A percentile compares a stretch with the other conserved stretches of the same genome.
Conservation (phyloP, 2,113 vertebrate genomes). For the Nipponia nippon region DNA sequence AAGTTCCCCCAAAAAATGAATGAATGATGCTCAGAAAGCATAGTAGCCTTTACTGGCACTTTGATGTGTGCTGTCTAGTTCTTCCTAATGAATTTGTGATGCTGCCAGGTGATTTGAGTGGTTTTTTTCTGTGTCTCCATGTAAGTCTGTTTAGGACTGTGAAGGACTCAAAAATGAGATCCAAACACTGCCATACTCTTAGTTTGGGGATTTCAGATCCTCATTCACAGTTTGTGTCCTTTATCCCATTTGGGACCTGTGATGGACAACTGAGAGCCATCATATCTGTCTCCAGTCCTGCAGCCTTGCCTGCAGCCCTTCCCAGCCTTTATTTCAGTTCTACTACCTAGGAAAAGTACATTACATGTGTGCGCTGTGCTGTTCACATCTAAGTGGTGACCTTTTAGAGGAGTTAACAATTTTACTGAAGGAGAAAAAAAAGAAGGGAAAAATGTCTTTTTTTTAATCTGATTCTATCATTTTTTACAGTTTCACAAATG, state of each 20-base stretch:
- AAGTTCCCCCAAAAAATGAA: neutral
- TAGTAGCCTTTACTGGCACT: neutral
- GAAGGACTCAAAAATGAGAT: neutral
- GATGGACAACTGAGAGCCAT: neutral
- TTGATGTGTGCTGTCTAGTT: neutral
- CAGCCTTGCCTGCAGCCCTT: neutral
- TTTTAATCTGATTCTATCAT: neutral
- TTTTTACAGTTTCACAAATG: neutral
- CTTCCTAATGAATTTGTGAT: neutral
- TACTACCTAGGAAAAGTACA: neutral
- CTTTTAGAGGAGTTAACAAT: conserved; percentile 1
- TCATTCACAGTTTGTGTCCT: neutral
- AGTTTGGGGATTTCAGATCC: neutral
- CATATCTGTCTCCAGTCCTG: neutral
- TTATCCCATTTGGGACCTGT: neutral
- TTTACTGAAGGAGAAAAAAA: neutral
- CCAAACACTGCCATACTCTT: neutral
- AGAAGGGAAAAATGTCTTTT: neutral
- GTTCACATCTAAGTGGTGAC: neutral
- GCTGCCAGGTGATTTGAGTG: neutral
- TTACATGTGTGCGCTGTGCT: neutral
- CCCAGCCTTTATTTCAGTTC: neutral
- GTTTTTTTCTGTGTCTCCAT: neutral
- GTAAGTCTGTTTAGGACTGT: neutral
- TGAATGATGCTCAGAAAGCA: neutral